phyloP scores from a whole-genome alignment of 2,888 invertebrate genomes.

The Drosophila testacea region DNA sequence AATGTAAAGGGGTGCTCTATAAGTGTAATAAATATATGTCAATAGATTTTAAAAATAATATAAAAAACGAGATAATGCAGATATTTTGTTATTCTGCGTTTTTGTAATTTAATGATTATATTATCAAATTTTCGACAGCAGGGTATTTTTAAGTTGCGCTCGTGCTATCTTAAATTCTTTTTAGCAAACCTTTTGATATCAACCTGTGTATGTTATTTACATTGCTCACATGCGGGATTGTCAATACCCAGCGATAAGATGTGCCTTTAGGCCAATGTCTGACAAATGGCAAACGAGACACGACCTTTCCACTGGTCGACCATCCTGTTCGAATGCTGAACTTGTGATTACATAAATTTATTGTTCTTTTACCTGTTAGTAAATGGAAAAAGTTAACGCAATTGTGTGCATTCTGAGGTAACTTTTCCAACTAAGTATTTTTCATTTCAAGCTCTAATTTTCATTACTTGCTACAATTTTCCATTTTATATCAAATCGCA shows the following conservation, averaged over 20 bases:
- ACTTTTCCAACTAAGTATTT: constrained; percentile 49
- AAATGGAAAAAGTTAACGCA: constrained; percentile 58
- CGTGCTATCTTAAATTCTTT: not conserved
- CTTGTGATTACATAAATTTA: constrained; percentile 28
- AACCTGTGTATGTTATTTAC: constrained; percentile 40
- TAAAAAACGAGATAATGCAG: too few relatives aligned
- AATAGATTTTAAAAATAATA: not conserved
- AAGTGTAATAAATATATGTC: not conserved
- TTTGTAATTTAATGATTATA: too few relatives aligned
- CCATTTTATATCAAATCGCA: constrained; percentile 42
- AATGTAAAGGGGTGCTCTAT: not conserved
- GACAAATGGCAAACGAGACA: constrained; percentile 41
- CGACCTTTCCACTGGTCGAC: constrained; percentile 34
- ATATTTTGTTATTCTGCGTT: not conserved
- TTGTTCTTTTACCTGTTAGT: constrained; percentile 17
- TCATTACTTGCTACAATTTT: constrained; percentile 57
- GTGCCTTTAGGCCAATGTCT: constrained; percentile 33
- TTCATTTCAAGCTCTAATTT: constrained; percentile 64
- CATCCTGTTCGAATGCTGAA: not conserved
- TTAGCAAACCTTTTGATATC: constrained; percentile 37
- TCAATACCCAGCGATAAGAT: constrained; percentile 51
- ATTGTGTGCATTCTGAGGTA: constrained; percentile 20
- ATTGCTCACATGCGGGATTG: constrained; percentile 41
- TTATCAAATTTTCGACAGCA: not conserved
- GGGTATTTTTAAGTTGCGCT: constrained; percentile 5